Base-by-base conservation (phyloP, 2,797 vertebrate species). In the Enteromius mattozi region DNA sequence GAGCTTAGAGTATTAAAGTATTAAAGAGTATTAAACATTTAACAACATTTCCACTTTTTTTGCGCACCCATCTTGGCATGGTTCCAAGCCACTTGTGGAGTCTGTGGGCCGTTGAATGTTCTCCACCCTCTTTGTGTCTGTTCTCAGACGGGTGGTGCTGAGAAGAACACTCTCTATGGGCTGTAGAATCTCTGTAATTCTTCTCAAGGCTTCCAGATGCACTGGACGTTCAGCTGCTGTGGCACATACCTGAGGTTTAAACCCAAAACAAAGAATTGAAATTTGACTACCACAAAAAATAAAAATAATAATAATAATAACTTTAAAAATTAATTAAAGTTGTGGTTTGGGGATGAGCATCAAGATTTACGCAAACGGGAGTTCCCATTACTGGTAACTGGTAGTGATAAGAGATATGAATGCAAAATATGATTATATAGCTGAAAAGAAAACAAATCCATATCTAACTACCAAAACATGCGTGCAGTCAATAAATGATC, bases 171-270 rank as follows among this genome's bases (percentile, higher is more conserved):
- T 70, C 63, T 82, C 85, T 51, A 83, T 84, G 19, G 91, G 86
- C 19, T 87, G 77, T 14, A 96, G 91, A 7, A 86, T 94, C 75
- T 93, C 91, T 37, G 89, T 87, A 85, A 96, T 76, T 66, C 80
- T 37, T 78, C 90, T 90, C 88, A 96, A 86, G 68, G 89, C 85
- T 56, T 90, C 88, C 80, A 95, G 35, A 49, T 90, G 90, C n/a
- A 86, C 91, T 1, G 81, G 72, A 5, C 92, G 91, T 37, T 81
- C 88, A 49, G 89, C 91, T 0, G 86, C 87, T 42, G 91, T 92
- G 87, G 94, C 93, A 86, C 92, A 94, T 54, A 91, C 88, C 96
- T 97, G 86, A 80, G 65, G 16, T 56, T 82, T 19, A 45, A 45
- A 71, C 35, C 75, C 45, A 85, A 47, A 84, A n/a, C 27, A 70